Base-by-base conservation (phyloP, 2,113 vertebrate genomes). In the Mungos mungo region DNA sequence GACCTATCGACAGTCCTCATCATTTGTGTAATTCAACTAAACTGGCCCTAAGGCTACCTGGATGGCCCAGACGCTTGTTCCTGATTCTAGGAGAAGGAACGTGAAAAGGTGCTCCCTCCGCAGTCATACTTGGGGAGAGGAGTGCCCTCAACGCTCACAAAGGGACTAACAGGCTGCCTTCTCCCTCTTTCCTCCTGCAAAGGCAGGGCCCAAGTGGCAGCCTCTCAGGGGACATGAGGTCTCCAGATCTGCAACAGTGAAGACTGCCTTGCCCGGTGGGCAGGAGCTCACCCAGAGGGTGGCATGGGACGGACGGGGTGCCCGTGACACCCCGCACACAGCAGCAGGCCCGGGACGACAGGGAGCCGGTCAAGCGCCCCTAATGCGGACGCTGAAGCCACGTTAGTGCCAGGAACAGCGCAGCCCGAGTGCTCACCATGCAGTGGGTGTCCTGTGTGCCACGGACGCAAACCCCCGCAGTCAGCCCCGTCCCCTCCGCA, bases 381-480 rank as follows among this genome's bases (percentile, higher is more conserved):
- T 5, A 2, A 38, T 0, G 29, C 57, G 21, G 41, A 38, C 0
- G 29, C 25, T 15, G 11, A 16, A 63, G 50, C 27, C 6, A 14
- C n/a, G 15, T 21, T 0, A 5, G 31, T 0, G 25, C 19, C 52
- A 29, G 74, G 25, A 38, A 41, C 3, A 18, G 31, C 1, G 15
- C 2, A 11, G 10, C 50, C 54, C 16, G 2, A 11, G 31, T 5
- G 60, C 74, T 71, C 27, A 0, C 41, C 12, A 4, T 0, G 1
- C 0, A 1, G 15, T 2, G n/a, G 23, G 85, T 38, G 38, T 3
- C 1, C 41, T 15, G 10, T 0, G 8, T 3, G 38, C 0, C 2
- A 47, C 8, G 13, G 87, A 33, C 7, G 1, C 0, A 18, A 9
- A 65, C 52, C 27, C 15, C 10, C 35, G 27, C 54, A 7, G 3